Evolutionary conservation across 2,888 invertebrate genomes (phyloP).

Genomic region (Synanthedon formicaeformis): DNA sequence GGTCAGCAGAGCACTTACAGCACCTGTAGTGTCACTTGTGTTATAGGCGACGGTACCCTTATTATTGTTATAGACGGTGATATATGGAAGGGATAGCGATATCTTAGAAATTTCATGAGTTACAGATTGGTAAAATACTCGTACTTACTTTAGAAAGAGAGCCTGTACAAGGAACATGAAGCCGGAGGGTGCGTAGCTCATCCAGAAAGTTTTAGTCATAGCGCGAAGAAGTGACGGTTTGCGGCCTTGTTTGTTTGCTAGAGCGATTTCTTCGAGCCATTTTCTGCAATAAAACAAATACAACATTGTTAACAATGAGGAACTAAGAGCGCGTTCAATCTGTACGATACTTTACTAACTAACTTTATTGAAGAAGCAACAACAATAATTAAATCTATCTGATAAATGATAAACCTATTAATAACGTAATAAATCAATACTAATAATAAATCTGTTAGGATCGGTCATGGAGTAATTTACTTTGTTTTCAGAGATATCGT

Average conservation of each 20-base stretch:
- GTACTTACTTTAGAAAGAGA: constrained; percentile 56
- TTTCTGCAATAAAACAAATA: constrained; percentile 63
- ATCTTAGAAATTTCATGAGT: too few relatives aligned
- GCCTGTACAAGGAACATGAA: constrained; percentile 72
- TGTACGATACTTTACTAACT: background rate
- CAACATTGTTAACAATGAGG: constrained; percentile 2
- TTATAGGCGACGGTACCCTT: too few relatives aligned
- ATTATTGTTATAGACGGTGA: too few relatives aligned
- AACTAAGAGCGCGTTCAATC: background rate
- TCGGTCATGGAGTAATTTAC: too few relatives aligned
- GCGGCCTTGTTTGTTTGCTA: constrained; percentile 64
- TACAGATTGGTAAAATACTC: constrained; percentile 3
- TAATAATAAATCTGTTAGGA: too few relatives aligned
- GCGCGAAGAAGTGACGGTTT: constrained; percentile 75
- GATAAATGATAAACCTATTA: too few relatives aligned
- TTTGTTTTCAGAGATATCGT: too few relatives aligned
- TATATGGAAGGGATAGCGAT: too few relatives aligned
- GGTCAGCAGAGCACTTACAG: too few relatives aligned
- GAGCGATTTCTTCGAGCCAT: constrained; percentile 75
- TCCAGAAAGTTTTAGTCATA: constrained; percentile 76
- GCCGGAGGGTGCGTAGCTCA: constrained; percentile 75
- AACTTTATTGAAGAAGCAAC: background rate
- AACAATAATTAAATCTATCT: background rate
- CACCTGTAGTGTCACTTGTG: too few relatives aligned
- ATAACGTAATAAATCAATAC: too few relatives aligned